Percentiles rank a stretch among this genome's conserved stretches.
Conservation (phyloP, 1,140 invertebrate genomes). For the Nixonia krombeini region DNA sequence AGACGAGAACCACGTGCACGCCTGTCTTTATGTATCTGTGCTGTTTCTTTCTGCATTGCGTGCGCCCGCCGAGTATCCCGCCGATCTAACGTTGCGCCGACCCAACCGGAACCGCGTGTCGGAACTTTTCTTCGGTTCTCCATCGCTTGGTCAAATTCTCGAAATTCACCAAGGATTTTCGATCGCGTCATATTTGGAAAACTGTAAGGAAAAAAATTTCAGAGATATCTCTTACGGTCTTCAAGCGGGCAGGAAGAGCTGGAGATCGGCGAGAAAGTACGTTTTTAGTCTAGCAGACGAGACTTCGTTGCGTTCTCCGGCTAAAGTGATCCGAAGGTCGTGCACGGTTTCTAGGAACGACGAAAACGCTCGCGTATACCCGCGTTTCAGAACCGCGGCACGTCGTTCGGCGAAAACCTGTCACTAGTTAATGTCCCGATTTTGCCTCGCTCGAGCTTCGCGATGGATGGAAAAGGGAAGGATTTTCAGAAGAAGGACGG, state of each 20-base stretch:
- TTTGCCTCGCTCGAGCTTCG: no score
- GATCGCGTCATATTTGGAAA: no score
- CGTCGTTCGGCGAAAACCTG: slow-evolving; percentile 10
- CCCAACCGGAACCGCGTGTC: slow-evolving; percentile 9
- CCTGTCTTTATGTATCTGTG: slow-evolving; percentile 37
- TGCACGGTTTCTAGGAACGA: slow-evolving; percentile 42
- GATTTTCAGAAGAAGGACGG: no score
- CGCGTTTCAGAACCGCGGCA: slow-evolving; percentile 17
- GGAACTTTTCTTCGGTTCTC: slow-evolving; percentile 12
- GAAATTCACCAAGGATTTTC: no score
- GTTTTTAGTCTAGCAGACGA: no score
- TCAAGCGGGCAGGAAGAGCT: no score
- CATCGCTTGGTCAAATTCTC: no score
- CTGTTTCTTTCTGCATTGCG: slow-evolving; percentile 21
- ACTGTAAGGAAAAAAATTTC: no score
- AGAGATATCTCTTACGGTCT: no score
- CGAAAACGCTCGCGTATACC: slow-evolving; percentile 35
- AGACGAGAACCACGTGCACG: slow-evolving; percentile 38
- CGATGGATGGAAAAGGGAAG: no score
- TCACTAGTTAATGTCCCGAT: slow-evolving; percentile 1
- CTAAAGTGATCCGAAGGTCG: slow-evolving; percentile 48
- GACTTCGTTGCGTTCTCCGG: slow-evolving; percentile 43
- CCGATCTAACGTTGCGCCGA: background rate
- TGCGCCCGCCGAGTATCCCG: slow-evolving; percentile 16
- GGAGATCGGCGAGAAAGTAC: no score